Evolutionary conservation across 2,888 invertebrate species (phyloP), one percentile per base, ranked within the genome.

Genomic region (Ormia ochracea): DNA sequence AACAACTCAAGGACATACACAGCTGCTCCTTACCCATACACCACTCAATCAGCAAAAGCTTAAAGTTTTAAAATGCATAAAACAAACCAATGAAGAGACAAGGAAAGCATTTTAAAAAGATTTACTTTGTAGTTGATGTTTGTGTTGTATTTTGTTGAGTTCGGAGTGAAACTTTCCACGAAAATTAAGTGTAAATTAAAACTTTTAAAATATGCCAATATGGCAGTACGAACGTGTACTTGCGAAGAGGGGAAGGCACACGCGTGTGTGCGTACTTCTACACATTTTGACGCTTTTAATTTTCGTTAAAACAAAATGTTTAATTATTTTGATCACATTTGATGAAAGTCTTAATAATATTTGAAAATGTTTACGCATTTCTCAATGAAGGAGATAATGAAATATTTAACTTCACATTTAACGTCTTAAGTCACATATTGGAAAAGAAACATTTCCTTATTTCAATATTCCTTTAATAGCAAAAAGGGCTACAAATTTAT

Each of bases 91-190:
- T 50, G 3, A 41, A 31, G 17, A 19, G 33, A 33, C 23, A 45
- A 23, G 14, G 17, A 33, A 68, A 59, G 31, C 19, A 41, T 21
- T 50, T 31, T n/a, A 28, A 21, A 41, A 36, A 36, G 33, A 69
- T 48, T n/a, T 58, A 58, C 36, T 59, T 72, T 12, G 17, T 9
- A 61, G 59, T 61, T 23, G 41, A 26, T 52, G 41, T 52, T 72
- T 31, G 7, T 52, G 19, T 43, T 52, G 6, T n/a, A n/a, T 48
- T 33, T 12, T 6, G 26, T 26, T 65, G 14, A 5, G 45, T 33
- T 26, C 17, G n/a, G 12, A 36, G 23, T 54, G 52, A 3, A 33
- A 54, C 31, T 68, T 31, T 43, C 10, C 9, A 21, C 3, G 3
- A 23, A 56, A 54, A 68, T 43, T 54, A 26, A 69, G 48, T 28